Percentiles rank a stretch among this genome's conserved stretches.
Evolutionary conservation across 2,113 vertebrate species (phyloP).

Genomic region (Oceanodroma tethys): DNA sequence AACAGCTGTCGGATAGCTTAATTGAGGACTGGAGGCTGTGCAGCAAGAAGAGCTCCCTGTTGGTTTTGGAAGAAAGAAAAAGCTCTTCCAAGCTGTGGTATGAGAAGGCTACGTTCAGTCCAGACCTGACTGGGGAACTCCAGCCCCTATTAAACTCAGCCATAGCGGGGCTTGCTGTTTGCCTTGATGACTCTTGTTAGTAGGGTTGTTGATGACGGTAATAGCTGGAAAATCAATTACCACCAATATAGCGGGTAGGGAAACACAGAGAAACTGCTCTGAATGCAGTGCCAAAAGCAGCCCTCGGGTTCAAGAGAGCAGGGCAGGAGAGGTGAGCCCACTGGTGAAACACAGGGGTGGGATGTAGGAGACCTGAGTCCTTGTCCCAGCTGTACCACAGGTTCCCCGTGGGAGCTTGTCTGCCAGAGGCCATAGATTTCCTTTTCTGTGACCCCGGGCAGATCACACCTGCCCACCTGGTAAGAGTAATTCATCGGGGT

Average conservation of each 20-base stretch:
- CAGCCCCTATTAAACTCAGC: not conserved
- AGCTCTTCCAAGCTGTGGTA: not conserved
- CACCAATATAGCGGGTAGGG: not conserved
- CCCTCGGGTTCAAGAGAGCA: fast-evolving
- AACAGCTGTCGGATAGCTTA: conserved; percentile 11
- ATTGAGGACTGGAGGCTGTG: not conserved
- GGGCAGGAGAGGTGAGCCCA: not conserved
- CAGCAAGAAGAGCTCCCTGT: not conserved
- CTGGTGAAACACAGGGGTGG: not conserved
- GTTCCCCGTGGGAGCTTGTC: not conserved
- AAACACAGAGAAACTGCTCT: not conserved
- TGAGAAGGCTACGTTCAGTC: not conserved
- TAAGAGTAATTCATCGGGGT: not conserved
- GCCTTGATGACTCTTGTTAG: not conserved
- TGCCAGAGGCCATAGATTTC: not conserved
- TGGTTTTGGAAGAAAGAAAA: not conserved
- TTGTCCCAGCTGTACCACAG: not conserved
- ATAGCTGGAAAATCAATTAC: not conserved
- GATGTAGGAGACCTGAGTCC: not conserved
- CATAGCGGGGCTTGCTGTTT: not conserved
- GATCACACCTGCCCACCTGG: not conserved
- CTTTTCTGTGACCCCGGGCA: not conserved
- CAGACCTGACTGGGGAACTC: not conserved
- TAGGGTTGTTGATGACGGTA: not conserved
- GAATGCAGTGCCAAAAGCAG: not conserved